Evolutionary conservation across 2,797 vertebrate genomes (phyloP).

Genomic region (Brachyrhaphis roseni): DNA sequence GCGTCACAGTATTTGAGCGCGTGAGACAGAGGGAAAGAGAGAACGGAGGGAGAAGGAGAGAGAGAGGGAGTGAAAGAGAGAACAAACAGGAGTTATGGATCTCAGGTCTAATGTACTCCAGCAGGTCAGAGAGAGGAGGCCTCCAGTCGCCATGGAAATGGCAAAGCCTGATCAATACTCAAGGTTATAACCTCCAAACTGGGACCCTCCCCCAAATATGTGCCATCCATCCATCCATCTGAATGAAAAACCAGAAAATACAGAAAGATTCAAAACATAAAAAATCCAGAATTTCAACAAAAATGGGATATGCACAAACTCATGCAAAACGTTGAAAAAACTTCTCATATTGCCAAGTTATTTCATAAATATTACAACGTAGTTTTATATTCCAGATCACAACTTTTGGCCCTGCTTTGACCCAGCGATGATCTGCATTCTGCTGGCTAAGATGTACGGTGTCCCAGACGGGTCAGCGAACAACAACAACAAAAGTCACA

Average conservation of each 20-base stretch:
- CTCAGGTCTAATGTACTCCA: conserved; percentile 98
- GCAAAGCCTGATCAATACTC: conserved; percentile 97
- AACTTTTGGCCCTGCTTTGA: neutral
- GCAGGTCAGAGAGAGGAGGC: conserved; percentile 90
- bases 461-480: too few species aligned
- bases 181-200: conserved; percentile 88
- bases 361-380: neutral
- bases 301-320: neutral
- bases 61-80: conserved; percentile 47
- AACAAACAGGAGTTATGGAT: conserved; percentile 89
- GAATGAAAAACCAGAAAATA: neutral
- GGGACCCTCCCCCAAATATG: conserved; percentile 51
- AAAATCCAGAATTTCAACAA: neutral
- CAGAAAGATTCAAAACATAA: neutral
- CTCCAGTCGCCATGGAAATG: conserved; percentile 95
- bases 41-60: conserved; percentile 15
- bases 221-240: conserved; percentile 62
- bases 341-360: neutral
- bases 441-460: neutral
- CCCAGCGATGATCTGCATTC: neutral
- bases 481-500: too few species aligned
- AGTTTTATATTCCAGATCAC: neutral
- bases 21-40: conserved; percentile 30
- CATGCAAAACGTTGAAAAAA: neutral
- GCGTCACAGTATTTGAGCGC: conserved; percentile 47